Percentiles rank a stretch among this genome's conserved stretches.
These are phyloP conservation scores for Heliconius himera DNA, from an alignment of 1,140 invertebrate species.

Conservation along the genomic window DNA sequence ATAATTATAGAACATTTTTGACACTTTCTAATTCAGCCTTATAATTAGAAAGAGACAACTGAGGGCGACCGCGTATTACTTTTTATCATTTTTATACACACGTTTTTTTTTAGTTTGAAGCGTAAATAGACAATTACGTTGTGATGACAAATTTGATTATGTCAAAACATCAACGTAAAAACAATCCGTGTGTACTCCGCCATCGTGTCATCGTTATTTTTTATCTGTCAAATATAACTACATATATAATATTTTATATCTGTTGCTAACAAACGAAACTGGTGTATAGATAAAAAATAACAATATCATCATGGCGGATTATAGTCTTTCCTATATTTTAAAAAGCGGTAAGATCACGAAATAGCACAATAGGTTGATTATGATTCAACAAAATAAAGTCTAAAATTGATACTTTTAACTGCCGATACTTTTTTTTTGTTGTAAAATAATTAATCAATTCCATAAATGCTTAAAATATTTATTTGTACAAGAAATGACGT, in stretches of 20 bases:
- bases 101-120: conserved; percentile 8
- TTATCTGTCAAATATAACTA: not conserved
- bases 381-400: not conserved
- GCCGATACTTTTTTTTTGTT: not conserved
- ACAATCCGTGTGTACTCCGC: not conserved
- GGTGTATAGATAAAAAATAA: not conserved
- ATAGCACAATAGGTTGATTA: conserved; percentile 23
- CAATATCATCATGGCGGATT: conserved; percentile 23
- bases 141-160: not conserved
- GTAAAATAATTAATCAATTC: not conserved
- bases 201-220: not conserved
- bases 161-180: not conserved
- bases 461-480: not conserved
- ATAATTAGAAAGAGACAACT: conserved; percentile 75
- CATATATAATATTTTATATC: not conserved
- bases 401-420: not conserved
- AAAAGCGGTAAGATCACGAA: conserved; percentile 38
- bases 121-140: conserved; percentile 12
- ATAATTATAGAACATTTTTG: conserved; percentile 50
- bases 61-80: conserved; percentile 57
- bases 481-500: not conserved
- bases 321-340: conserved; percentile 20
- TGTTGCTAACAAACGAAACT: not conserved
- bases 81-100: conserved; percentile 40
- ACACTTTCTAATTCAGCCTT: conserved; percentile 81